These are phyloP conservation scores for Nesometra sesokonis DNA, from an alignment of 35 echinoderm and acorn worm genomes.

Conservation along the genomic window DNA sequence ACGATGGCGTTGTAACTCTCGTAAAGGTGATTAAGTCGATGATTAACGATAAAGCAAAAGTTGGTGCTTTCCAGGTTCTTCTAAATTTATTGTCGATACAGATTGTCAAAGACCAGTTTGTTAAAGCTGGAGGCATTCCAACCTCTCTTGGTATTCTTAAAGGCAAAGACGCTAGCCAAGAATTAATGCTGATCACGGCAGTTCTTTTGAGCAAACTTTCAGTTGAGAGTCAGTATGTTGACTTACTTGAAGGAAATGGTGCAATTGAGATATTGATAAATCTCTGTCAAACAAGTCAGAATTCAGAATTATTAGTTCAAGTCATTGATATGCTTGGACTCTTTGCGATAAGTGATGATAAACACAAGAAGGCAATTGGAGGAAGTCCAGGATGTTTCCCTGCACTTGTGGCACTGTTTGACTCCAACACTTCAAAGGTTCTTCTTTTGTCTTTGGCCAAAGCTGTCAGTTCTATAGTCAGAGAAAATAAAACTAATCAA, in stretches of 20 bases:
- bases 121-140: conserved; percentile 69
- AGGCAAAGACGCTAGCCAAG: conserved; percentile 23
- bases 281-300: conserved; percentile 58
- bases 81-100: conserved; percentile 57
- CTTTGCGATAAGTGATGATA: conserved; percentile 44
- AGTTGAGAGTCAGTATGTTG: conserved; percentile 41
- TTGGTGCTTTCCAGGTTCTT: conserved; percentile 54
- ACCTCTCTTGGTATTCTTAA: conserved; percentile 55
- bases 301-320: conserved; percentile 69
- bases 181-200: conserved; percentile 47
- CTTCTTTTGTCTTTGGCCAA: conserved; percentile 58
- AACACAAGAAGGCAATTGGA: conserved; percentile 64
- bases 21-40: conserved; percentile 84
- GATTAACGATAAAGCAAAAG: conserved; percentile 57
- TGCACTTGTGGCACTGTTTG: conserved; percentile 64
- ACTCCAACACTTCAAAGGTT: conserved; percentile 32
- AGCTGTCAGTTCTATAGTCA: conserved; percentile 61
- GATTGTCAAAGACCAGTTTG: conserved; percentile 68
- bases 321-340: conserved; percentile 53
- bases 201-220: conserved; percentile 58
- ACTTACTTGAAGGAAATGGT: conserved; percentile 45
- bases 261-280: conserved; percentile 67
- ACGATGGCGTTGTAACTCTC: conserved; percentile 35
- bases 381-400: conserved; percentile 47
- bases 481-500: conserved; percentile 54